Evolutionary conservation across 2,113 vertebrate genomes (phyloP).

Genomic region (Pholis gunnellus): DNA sequence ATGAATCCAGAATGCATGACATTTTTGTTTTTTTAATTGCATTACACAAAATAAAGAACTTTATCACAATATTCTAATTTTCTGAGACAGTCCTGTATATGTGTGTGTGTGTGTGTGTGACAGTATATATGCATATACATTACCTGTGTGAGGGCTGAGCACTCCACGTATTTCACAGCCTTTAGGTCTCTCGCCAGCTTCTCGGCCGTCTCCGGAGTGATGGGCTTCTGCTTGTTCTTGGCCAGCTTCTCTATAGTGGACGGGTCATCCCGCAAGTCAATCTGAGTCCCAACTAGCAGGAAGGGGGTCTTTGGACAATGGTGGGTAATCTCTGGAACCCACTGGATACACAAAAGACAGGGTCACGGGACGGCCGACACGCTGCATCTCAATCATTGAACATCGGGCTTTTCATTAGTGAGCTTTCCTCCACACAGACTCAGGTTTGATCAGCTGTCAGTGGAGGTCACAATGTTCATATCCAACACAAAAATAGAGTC

Average conservation of each 20-base stretch:
- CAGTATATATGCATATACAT: slow-evolving; percentile 16
- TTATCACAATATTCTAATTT: too few relatives aligned
- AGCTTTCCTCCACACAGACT: background rate
- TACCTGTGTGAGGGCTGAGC: slow-evolving; percentile 99
- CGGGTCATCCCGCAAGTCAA: slow-evolving; percentile 97
- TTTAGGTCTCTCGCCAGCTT: slow-evolving; percentile 98
- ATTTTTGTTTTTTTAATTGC: too few relatives aligned
- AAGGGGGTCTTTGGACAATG: slow-evolving; percentile 98
- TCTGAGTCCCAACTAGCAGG: slow-evolving; percentile 98
- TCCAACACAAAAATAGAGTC: background rate
- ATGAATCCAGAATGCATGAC: too few relatives aligned
- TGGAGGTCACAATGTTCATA: background rate
- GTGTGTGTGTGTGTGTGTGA: background rate
- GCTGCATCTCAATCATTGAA: background rate
- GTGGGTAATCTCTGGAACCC: slow-evolving; percentile 93
- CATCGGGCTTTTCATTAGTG: background rate
- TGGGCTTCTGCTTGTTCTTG: slow-evolving; percentile 99
- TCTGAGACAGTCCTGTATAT: too few relatives aligned
- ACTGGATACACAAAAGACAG: slow-evolving; percentile 80
- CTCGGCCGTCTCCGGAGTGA: slow-evolving; percentile 97
- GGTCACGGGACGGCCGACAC: background rate
- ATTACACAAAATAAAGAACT: too few relatives aligned
- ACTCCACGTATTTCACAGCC: slow-evolving; percentile 99
- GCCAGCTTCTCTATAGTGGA: slow-evolving; percentile 99
- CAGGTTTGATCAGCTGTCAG: background rate